Conservation (phyloP, 2,113 vertebrate genomes). For the Epinephelus moara region DNA sequence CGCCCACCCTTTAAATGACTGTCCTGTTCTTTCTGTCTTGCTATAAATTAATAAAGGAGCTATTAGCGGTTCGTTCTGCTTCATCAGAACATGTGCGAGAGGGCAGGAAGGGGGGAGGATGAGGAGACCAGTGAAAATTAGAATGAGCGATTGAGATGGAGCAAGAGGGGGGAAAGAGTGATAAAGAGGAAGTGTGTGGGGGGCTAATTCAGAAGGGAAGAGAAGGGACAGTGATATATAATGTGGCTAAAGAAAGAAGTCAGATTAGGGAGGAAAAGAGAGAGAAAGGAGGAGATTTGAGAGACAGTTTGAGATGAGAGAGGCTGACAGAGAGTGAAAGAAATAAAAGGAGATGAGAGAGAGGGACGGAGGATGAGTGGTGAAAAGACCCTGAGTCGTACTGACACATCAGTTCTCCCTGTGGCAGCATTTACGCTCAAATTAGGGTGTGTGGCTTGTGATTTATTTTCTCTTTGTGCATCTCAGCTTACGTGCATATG, state of each 20-base stretch:
- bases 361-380: conserved; percentile 30
- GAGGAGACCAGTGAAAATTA: conserved; percentile 24
- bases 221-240: conserved; percentile 55
- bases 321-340: conserved; percentile 48
- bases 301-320: conserved; percentile 51
- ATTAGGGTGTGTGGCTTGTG: conserved; percentile 49
- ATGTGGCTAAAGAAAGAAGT: conserved; percentile 61
- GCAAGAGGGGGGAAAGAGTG: neutral
- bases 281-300: conserved; percentile 25
- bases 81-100: conserved; percentile 43
- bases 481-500: conserved; percentile 12
- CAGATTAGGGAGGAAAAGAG: conserved; percentile 27
- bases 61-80: conserved; percentile 55
- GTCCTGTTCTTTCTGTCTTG: conserved; percentile 41
- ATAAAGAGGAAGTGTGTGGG: conserved; percentile 29
- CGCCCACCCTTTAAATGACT: conserved; percentile 42
- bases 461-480: conserved; percentile 48
- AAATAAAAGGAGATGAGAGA: conserved; percentile 27
- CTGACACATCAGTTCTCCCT: conserved; percentile 64
- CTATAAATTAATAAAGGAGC: conserved; percentile 72
- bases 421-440: conserved; percentile 63
- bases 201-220: conserved; percentile 12
- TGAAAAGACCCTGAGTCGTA: conserved; percentile 55
- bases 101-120: neutral
- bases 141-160: conserved; percentile 20